These are phyloP conservation scores for Phalacrocorax carbo DNA, from an alignment of 2,113 vertebrate genomes.

Conservation along the genomic window DNA sequence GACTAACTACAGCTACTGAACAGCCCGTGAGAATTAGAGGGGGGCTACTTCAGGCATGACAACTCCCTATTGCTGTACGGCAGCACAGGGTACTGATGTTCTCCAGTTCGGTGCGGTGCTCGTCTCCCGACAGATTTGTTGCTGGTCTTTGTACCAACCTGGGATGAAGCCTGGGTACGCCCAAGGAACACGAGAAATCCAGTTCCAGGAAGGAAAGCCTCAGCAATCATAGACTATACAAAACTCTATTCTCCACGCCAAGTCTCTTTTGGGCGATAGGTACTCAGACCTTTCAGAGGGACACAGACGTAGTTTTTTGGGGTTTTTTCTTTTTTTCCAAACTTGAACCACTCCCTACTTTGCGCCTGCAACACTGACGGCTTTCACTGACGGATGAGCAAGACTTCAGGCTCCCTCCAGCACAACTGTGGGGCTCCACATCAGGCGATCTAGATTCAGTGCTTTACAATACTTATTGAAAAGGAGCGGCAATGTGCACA, in stretches of 20 bases:
- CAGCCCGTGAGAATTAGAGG: neutral
- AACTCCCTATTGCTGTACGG: accelerated
- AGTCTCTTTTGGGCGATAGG: neutral
- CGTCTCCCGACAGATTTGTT: neutral
- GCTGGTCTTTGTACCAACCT: neutral
- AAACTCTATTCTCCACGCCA: neutral
- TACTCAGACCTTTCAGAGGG: neutral
- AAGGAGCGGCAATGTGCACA: neutral
- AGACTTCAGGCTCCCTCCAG: neutral
- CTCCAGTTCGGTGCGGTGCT: neutral
- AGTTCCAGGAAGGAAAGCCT: neutral
- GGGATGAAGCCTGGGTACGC: neutral
- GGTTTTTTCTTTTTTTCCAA: neutral
- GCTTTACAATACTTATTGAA: neutral
- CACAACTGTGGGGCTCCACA: neutral
- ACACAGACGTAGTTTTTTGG: neutral
- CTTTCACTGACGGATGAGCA: neutral
- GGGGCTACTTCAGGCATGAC: accelerated
- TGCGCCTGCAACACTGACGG: too few species aligned
- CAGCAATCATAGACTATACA: neutral
- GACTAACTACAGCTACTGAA: neutral
- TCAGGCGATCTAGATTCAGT: neutral
- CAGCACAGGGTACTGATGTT: neutral
- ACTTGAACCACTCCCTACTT: neutral
- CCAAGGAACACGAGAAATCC: neutral